phyloP scores from a whole-genome alignment of 2,113 vertebrate genomes.

The Zosterops pallidus region DNA sequence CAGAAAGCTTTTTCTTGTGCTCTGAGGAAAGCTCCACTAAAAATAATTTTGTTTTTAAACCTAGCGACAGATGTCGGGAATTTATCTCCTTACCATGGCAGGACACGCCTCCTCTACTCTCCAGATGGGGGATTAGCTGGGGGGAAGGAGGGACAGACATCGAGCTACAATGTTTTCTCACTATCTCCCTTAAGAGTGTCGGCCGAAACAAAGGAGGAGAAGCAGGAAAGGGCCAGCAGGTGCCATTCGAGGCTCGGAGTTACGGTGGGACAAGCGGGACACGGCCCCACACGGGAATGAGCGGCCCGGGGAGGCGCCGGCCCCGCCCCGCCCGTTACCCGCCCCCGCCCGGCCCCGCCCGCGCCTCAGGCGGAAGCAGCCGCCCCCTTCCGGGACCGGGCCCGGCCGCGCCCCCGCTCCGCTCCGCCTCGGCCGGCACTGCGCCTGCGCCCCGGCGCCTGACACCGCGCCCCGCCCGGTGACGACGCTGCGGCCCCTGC shows the following conservation, averaged over 20 bases:
- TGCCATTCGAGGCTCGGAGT: neutral
- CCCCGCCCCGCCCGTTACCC: neutral
- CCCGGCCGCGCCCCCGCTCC: no score
- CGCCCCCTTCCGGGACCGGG: no score
- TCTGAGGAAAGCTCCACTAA: neutral
- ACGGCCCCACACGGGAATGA: fast-evolving
- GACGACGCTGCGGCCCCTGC: neutral
- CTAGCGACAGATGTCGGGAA: neutral
- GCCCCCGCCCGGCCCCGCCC: neutral
- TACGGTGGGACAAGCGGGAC: no score
- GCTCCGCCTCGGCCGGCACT: no score
- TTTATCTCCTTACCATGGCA: neutral
- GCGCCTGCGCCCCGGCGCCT: no score
- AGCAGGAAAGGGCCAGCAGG: neutral
- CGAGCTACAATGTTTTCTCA: neutral
- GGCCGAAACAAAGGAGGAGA: no score
- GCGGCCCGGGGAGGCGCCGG: fast-evolving
- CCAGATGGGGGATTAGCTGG: neutral
- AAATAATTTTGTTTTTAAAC: neutral
- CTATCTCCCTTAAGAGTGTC: neutral
- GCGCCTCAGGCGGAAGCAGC: no score
- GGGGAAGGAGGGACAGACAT: neutral
- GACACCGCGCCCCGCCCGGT: no score
- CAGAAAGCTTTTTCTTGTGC: neutral
- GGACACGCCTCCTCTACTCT: neutral